Evolutionary conservation across 2,113 vertebrate genomes (phyloP).

Genomic region (Anhinga anhinga): DNA sequence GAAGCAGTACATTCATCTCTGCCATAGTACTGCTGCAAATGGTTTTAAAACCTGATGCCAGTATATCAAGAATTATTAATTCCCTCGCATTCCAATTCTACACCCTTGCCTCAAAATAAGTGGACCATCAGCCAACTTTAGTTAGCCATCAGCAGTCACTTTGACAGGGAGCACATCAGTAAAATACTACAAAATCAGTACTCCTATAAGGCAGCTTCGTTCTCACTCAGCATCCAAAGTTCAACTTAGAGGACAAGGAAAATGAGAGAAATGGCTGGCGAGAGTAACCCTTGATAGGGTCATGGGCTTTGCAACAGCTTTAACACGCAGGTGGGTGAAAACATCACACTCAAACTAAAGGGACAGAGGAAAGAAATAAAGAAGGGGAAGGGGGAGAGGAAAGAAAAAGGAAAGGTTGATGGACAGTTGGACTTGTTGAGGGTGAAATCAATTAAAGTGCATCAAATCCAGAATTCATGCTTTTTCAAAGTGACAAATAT

Average conservation of each 20-base stretch:
- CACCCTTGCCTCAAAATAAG: background rate
- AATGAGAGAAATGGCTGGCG: background rate
- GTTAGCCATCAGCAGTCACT: background rate
- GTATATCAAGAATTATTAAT: background rate
- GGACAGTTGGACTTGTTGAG: constrained; percentile 82
- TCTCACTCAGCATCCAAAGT: background rate
- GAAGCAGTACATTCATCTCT: background rate
- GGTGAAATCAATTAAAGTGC: constrained; percentile 94
- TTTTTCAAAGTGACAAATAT: constrained; percentile 91
- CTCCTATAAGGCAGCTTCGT: background rate
- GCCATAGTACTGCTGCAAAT: background rate
- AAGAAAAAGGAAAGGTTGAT: constrained; percentile 67
- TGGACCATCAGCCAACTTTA: background rate
- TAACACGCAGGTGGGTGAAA: constrained; percentile 56
- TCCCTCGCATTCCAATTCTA: background rate
- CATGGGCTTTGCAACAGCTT: constrained; percentile 44
- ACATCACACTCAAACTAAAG: constrained; percentile 51
- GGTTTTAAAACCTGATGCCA: background rate
- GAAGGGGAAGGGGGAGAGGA: constrained; percentile 25
- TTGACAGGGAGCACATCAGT: background rate
- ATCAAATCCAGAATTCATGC: constrained; percentile 95
- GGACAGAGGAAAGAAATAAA: constrained; percentile 49
- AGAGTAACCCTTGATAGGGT: background rate
- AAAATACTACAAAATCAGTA: background rate
- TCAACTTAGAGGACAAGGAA: background rate